phyloP scores from a whole-genome alignment of 2,888 invertebrate genomes.

The Athalia circularis region DNA sequence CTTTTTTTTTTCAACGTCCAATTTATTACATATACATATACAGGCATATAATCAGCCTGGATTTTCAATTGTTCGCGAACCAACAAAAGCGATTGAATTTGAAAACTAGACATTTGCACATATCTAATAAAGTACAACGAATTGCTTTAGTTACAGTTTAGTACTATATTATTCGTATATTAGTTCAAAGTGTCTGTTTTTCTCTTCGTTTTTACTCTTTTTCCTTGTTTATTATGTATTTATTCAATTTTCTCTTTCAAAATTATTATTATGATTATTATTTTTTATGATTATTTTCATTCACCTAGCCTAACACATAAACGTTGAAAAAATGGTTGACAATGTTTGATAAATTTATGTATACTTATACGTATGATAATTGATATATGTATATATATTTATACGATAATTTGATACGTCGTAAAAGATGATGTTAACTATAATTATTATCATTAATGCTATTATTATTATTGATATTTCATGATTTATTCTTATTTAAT shows the following conservation, averaged over 20 bases:
- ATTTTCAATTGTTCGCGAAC: neutral
- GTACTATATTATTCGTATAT: slow-evolving; percentile 21
- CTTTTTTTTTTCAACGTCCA: neutral
- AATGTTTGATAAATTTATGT: slow-evolving; percentile 53
- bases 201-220: slow-evolving; percentile 4
- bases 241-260: neutral
- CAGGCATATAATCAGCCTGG: neutral
- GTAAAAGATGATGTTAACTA: slow-evolving; percentile 31
- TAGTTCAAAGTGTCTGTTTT: slow-evolving; percentile 1
- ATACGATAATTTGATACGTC: slow-evolving; percentile 44
- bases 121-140: neutral
- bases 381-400: slow-evolving; percentile 20
- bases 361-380: slow-evolving; percentile 8
- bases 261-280: neutral
- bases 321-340: slow-evolving; percentile 67
- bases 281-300: slow-evolving; percentile 37
- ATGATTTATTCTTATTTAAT: no score
- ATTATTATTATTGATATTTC: slow-evolving; percentile 7
- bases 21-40: neutral
- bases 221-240: slow-evolving; percentile 2
- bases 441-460: slow-evolving; percentile 44
- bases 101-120: neutral
- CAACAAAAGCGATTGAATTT: slow-evolving; percentile 22
- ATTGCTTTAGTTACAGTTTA: slow-evolving; percentile 41
- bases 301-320: slow-evolving; percentile 64